Percentiles rank a stretch among this genome's conserved stretches.
phyloP scores from a whole-genome alignment of 2,113 vertebrate genomes.

The Tragelaphus buxtoni region DNA sequence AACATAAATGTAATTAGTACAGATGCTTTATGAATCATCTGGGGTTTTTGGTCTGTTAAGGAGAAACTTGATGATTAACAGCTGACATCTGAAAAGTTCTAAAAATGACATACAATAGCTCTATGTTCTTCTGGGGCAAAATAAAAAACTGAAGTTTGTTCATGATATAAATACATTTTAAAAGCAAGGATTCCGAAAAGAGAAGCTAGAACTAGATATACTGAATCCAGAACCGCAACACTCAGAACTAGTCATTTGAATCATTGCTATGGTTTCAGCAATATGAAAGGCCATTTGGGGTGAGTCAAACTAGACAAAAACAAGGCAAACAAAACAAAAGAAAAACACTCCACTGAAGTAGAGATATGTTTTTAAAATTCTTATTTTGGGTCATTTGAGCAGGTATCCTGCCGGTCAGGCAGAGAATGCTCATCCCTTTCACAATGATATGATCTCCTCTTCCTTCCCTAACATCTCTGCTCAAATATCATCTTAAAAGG shows the following conservation, averaged over 20 bases:
- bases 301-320: not conserved
- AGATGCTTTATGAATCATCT: not conserved
- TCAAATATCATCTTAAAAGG: not conserved
- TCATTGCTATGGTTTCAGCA: not conserved
- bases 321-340: not conserved
- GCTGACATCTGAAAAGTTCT: not conserved
- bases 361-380: not conserved
- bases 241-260: not conserved
- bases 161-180: not conserved
- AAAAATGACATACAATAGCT: not conserved
- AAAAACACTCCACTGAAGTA: not conserved
- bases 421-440: not conserved
- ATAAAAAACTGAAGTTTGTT: not conserved
- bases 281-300: not conserved
- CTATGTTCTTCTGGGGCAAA: not conserved
- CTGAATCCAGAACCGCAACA: not conserved
- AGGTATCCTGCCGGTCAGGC: not conserved
- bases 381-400: not conserved
- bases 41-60: not conserved
- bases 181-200: not conserved
- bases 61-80: not conserved
- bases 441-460: fast-evolving
- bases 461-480: not conserved
- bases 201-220: not conserved
- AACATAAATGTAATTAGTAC: not conserved